Evolutionary conservation across 2,113 vertebrate genomes (phyloP), one percentile per base, ranked within the genome.

Genomic region (Scomber japonicus): DNA sequence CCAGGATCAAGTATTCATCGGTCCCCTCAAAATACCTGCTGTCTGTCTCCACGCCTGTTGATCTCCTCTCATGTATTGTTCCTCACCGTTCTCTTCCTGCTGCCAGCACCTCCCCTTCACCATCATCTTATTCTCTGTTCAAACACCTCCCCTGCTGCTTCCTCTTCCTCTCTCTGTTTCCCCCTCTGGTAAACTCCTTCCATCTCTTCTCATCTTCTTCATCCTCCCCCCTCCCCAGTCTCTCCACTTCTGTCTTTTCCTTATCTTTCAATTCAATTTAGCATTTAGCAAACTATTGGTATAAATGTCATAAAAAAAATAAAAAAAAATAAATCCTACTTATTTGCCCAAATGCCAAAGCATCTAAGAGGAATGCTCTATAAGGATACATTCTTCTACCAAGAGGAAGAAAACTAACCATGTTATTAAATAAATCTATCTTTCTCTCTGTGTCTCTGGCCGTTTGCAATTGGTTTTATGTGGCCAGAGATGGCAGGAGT

Each of bases 1-100:
- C 15, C 55, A 48, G 63, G n/a, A 71, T 73, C 63, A 49, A 24
- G 21, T 31, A 61, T 80, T n/a, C 40, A 79, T 83, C 73, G 60
- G 5, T 46, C 50, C 35, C 21, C 59, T 55, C 71, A 40, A 14
- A 44, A 45, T 48, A 24, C 45, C 45, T 2, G 16, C 31, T 62
- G 53, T 66, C 40, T 65, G 5, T 59, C 78, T 60, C 48, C 46
- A 12, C 1, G 4, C 51, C 48, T 83, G 48, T 75, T 76, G 72
- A 50, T 83, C 65, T 75, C 62, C 8, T 63, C 82, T 70, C 64
- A 70, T 82, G 83, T 55, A 71, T 82, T 50, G 76, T 86, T 78
- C 76, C 46, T 51, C 86, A 83, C 78, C 71, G 45, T 73, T 44
- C n/a, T 65, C 74, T 54, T 48, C 59, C 77, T 84, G 78, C 63